Conservation (phyloP, 2,888 invertebrate genomes). For the Trisateles emortualis region DNA sequence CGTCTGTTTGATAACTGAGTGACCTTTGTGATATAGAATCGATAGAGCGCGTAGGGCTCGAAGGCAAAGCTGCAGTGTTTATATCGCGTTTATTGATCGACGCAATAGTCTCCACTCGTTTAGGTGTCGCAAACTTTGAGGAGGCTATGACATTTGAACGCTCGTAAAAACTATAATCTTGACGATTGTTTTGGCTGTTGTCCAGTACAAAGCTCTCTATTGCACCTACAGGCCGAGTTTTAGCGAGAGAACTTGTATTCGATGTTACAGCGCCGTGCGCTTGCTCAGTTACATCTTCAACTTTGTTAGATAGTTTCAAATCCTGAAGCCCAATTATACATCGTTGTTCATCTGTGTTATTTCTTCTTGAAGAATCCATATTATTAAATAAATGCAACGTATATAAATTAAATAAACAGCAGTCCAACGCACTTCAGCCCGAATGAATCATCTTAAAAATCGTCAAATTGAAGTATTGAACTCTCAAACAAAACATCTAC, state of each 20-base stretch:
- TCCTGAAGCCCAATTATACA: constrained; percentile 83
- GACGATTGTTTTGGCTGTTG: constrained; percentile 77
- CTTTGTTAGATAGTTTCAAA: constrained; percentile 84
- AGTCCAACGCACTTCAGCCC: constrained; percentile 43
- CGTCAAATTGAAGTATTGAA: constrained; percentile 55
- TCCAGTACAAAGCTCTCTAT: constrained; percentile 89
- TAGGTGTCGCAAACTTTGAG: constrained; percentile 92
- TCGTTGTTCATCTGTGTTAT: constrained; percentile 77
- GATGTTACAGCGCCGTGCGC: constrained; percentile 78
- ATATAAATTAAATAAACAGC: constrained; percentile 27
- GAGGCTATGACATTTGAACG: constrained; percentile 92
- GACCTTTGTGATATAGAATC: constrained; percentile 88
- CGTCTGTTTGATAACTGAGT: constrained; percentile 79
- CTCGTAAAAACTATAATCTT: constrained; percentile 87
- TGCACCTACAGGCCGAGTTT: constrained; percentile 88
- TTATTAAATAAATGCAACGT: constrained; percentile 27
- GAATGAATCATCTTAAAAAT: constrained; percentile 69
- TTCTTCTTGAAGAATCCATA: constrained; percentile 80
- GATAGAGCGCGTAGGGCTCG: constrained; percentile 88
- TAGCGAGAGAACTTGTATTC: constrained; percentile 72
- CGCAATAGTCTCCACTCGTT: constrained; percentile 89
- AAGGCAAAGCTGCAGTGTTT: constrained; percentile 72
- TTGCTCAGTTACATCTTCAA: constrained; percentile 83
- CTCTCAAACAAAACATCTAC: constrained; percentile 51
- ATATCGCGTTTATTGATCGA: constrained; percentile 78